phyloP scores from a whole-genome alignment of 2,797 vertebrate species.

The Setipinna tenuifilis region DNA sequence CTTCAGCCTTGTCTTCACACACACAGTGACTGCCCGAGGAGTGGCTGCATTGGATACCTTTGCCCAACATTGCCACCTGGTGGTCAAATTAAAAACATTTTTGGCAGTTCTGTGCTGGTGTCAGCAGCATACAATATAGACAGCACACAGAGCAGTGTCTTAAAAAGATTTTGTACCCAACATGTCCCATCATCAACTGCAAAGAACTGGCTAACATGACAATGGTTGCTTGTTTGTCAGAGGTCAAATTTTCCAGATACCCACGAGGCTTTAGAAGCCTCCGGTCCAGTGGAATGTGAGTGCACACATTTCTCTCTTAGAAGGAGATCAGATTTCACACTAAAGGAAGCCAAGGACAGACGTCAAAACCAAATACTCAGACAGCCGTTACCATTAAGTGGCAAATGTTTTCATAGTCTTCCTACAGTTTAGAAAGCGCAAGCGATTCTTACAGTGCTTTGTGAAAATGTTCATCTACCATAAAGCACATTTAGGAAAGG shows the following conservation, averaged over 20 bases:
- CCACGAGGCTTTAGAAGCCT: neutral
- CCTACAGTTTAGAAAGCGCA: neutral
- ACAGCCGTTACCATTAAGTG: neutral
- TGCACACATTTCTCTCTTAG: neutral
- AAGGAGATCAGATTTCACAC: neutral
- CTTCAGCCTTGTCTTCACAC: neutral
- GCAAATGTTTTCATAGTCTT: neutral
- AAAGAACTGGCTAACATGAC: neutral
- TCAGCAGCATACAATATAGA: neutral
- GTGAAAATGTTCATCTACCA: neutral
- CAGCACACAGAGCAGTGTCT: neutral
- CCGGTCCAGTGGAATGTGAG: neutral
- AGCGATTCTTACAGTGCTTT: neutral
- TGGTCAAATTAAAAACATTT: neutral
- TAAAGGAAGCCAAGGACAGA: neutral
- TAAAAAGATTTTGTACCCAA: neutral
- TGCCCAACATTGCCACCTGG: slow-evolving; percentile 26
- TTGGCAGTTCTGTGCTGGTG: neutral
- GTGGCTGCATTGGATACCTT: neutral
- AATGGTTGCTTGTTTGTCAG: neutral
- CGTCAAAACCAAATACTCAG: neutral
- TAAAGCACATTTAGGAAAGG: too few species aligned
- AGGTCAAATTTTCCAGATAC: neutral
- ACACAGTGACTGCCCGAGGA: neutral
- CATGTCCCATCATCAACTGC: neutral